Base-by-base conservation (phyloP, 2,797 vertebrate genomes). In the Varecia variegata region DNA sequence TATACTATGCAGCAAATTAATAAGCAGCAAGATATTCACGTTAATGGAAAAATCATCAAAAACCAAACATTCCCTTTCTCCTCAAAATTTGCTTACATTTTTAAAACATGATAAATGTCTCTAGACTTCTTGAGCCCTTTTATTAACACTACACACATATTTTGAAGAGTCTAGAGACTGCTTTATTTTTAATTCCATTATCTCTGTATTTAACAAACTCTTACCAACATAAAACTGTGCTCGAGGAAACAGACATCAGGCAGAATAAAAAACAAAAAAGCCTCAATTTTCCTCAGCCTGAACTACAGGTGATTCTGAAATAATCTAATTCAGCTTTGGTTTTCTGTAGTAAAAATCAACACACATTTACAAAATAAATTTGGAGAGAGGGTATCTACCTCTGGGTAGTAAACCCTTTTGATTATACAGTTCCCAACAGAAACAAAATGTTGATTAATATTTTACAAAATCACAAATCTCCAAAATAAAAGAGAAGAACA, bases 401-500 rank as follows among this genome's bases (percentile, higher is more conserved):
- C 50, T 93, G 88, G 23, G 62, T 92, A 92, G 84, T 86, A 94
- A 94, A 71, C 43, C 30, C 85, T 94, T 91, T 93, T 93, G 82
- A 94, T 92, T 95, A 80, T 20, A 79, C 35, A 89, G 89, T 73
- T 97, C 45, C 65, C 65, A 86, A 93, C 25, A 97, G 67, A 97
- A 97, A 95, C 65, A 96, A 90, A 68, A 94, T 74, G 52, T 74
- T 96, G 71, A 96, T 96, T 94, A 94, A 80, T 82, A 90, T 88
- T 97, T 96, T 70, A 95, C 79, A 52, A 94, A 92, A 95, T 47
- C 87, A 83, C 96, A 97, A 50, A 94, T 95, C 95, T 95, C 70
- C 91, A 85, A 90, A 97, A 96, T 96, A 97, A 94, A 95, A 95
- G 68, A 87, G 71, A 94, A 96, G 43, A 97, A 89, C 56, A 95